A percentile compares a stretch with the other conserved stretches of the same genome.
phyloP scores from a whole-genome alignment of 1,140 invertebrate species.

The Battus philenor region DNA sequence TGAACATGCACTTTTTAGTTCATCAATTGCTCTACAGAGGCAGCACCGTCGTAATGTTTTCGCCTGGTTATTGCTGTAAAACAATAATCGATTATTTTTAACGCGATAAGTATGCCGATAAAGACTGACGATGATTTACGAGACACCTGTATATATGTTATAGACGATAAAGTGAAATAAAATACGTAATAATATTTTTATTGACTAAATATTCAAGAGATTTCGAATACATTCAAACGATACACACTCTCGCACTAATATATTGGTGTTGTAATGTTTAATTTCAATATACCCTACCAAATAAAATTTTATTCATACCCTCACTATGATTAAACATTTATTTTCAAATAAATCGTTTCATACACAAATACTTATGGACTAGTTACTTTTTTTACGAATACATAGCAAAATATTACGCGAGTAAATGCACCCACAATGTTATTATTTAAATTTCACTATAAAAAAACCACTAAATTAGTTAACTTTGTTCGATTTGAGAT shows the following conservation, averaged over 20 bases:
- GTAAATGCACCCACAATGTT: slow-evolving; percentile 7
- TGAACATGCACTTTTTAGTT: too few relatives aligned
- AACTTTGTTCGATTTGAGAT: slow-evolving; percentile 36
- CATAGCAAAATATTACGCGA: slow-evolving; percentile 13
- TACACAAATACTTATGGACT: slow-evolving; percentile 15
- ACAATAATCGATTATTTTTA: too few relatives aligned
- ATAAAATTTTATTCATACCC: not conserved
- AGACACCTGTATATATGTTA: too few relatives aligned
- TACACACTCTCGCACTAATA: slow-evolving; percentile 2
- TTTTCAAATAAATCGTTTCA: not conserved
- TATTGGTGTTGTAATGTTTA: slow-evolving; percentile 8
- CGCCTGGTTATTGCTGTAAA: too few relatives aligned
- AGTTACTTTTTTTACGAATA: slow-evolving; percentile 5
- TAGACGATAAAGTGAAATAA: not conserved
- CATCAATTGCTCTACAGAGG: too few relatives aligned
- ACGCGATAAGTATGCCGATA: too few relatives aligned
- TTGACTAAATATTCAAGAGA: not conserved
- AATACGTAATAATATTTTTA: not conserved
- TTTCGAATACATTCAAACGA: not conserved
- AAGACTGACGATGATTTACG: too few relatives aligned
- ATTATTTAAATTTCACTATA: slow-evolving; percentile 13
- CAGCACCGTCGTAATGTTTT: too few relatives aligned
- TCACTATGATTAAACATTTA: not conserved
- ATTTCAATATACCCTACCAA: slow-evolving; percentile 1
- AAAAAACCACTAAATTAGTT: slow-evolving; percentile 29